Evolutionary conservation across 1,140 invertebrate species (phyloP).

Genomic region (Cheumatopsyche charites): DNA sequence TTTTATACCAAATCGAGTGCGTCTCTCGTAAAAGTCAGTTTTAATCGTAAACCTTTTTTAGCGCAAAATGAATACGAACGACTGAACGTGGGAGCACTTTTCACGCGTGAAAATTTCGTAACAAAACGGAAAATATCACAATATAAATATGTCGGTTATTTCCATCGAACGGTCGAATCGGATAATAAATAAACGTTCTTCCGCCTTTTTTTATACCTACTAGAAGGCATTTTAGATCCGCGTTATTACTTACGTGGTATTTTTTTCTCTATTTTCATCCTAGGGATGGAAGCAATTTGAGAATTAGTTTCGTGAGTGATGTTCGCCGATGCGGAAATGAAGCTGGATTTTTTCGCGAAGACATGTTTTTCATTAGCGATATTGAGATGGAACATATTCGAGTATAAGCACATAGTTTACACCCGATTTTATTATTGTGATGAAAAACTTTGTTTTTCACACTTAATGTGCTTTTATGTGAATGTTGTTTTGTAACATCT

Average conservation of each 20-base stretch:
- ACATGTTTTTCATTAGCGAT: slow-evolving; percentile 18
- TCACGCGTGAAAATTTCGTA: neutral
- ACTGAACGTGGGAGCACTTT: neutral
- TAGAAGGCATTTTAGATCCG: neutral
- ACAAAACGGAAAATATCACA: neutral
- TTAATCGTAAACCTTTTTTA: neutral
- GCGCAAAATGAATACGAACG: neutral
- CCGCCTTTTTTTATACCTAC: neutral
- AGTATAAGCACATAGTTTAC: neutral
- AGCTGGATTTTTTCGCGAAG: neutral
- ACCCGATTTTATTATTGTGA: too few relatives aligned
- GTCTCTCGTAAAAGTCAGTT: neutral
- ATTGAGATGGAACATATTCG: neutral
- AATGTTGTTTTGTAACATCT: too few relatives aligned
- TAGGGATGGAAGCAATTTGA: neutral
- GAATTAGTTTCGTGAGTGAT: slow-evolving; percentile 16
- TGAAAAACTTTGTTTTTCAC: too few relatives aligned
- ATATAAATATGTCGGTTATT: slow-evolving; percentile 2
- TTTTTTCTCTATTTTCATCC: neutral
- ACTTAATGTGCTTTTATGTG: too few relatives aligned
- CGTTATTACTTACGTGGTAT: neutral
- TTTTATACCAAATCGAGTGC: too few relatives aligned
- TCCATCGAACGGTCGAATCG: neutral
- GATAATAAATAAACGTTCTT: neutral
- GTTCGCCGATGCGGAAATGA: slow-evolving; percentile 6